Base-by-base conservation (phyloP, 2,888 invertebrate species). In the Saturnia pavonia region DNA sequence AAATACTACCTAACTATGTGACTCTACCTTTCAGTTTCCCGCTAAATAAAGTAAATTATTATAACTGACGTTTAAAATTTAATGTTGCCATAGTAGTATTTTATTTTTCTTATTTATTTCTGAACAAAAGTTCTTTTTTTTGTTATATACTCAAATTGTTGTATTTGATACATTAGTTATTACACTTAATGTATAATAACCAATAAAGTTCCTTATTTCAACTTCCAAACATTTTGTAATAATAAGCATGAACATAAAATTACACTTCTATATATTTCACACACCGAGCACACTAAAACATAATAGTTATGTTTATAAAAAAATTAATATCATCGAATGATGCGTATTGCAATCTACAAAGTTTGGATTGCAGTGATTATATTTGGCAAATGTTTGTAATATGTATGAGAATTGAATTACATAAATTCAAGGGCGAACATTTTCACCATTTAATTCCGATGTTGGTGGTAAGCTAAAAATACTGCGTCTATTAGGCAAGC, bases 401-500 rank as follows among this genome's bases (percentile, higher is more conserved):
- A 60, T 60, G 25, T 57, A 1, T 48, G 43, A 27, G 67, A 25
- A 67, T 67, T 19, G 48, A 42, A 48, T 68, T 68, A 51, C 54
- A 40, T 16, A 51, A 40, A 68, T 27, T 40, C 68, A 68, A 68
- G 68, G 68, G 68, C 68, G 54, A 25, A 27, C 51, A 54, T 54
- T 34, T 68, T 54, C 48, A 54, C 54, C 16, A 68, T 68, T 40
- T 65, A 65, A 34, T 68, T 68, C 51, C 45, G 68, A 63, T 71
- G 68, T 71, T 65, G 68, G 66, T 48, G 60, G 69, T 48, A 69
- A 68, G 68, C 71, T 71, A 71, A 71, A 71, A 71, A 71, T 71
- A 71, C 54, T 51, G 8, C 40, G 40, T 40, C 40, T n/a, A 65
- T 65, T 40, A 65, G 65, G 65, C 65, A 65, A 65, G 65, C 65